phyloP scores from a whole-genome alignment of 2,888 invertebrate species.

The Dascillus cervinus region DNA sequence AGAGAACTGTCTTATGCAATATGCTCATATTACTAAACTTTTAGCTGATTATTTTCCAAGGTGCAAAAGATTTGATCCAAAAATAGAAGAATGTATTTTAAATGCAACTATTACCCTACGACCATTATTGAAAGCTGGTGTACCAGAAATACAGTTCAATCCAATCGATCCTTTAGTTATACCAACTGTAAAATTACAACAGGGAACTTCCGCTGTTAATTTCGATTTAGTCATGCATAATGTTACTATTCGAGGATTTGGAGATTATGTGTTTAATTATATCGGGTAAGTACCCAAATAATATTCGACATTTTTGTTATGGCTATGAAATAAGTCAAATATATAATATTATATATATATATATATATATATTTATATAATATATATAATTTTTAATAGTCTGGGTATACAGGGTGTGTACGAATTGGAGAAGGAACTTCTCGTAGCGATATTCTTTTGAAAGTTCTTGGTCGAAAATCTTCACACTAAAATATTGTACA shows the following conservation, averaged over 20 bases:
- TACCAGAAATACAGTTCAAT: slow-evolving; percentile 52
- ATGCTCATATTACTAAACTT: too few species aligned
- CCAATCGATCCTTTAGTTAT: slow-evolving; percentile 52
- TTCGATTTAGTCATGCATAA: slow-evolving; percentile 49
- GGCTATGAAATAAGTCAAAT: too few species aligned
- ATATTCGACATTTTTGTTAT: too few species aligned
- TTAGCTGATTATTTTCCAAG: slow-evolving; percentile 48
- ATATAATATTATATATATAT: too few species aligned
- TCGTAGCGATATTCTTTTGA: too few species aligned
- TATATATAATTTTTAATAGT: too few species aligned
- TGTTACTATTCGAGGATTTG: slow-evolving; percentile 31
- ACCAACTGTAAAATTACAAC: slow-evolving; percentile 51
- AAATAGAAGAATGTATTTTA: slow-evolving; percentile 47
- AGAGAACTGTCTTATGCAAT: too few species aligned
- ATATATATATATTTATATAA: too few species aligned
- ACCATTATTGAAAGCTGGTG: slow-evolving; percentile 47
- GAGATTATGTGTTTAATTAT: background rate
- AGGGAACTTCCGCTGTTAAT: slow-evolving; percentile 47
- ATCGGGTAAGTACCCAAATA: background rate
- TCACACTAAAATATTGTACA: too few species aligned
- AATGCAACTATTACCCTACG: slow-evolving; percentile 46
- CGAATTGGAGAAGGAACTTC: too few species aligned
- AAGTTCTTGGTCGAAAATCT: too few species aligned
- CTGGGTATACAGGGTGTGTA: too few species aligned
- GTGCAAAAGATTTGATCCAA: slow-evolving; percentile 46